Conservation (phyloP, 2,113 vertebrate genomes). For the Salvator merianae region DNA sequence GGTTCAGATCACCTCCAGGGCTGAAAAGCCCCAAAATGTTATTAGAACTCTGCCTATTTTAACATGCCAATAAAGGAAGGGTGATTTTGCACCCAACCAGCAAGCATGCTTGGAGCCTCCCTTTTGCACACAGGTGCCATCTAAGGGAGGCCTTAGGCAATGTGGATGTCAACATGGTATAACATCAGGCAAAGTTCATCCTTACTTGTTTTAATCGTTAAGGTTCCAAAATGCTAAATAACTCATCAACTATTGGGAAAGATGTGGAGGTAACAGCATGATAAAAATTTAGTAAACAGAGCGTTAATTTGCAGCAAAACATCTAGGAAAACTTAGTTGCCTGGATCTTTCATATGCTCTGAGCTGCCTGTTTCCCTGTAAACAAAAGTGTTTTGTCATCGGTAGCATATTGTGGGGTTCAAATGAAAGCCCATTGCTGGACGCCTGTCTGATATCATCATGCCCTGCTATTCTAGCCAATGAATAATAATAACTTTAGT, state of each 20-base stretch:
- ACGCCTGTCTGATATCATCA: constrained; percentile 1
- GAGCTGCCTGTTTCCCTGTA: not conserved
- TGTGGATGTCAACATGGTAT: not conserved
- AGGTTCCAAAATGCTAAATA: not conserved
- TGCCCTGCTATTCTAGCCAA: constrained; percentile 7
- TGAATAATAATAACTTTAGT: not conserved
- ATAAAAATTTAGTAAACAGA: not conserved
- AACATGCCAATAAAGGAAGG: too few species aligned
- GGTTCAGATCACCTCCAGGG: too few species aligned
- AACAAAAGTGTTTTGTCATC: not conserved
- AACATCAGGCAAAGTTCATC: not conserved
- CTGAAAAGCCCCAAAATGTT: too few species aligned
- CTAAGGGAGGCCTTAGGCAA: too few species aligned
- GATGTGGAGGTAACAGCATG: not conserved
- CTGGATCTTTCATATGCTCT: not conserved
- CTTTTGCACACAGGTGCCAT: too few species aligned
- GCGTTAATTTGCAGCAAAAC: not conserved
- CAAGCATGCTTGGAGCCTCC: too few species aligned
- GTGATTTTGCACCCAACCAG: too few species aligned
- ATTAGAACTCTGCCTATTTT: too few species aligned
- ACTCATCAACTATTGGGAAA: not conserved
- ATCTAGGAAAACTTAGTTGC: not conserved
- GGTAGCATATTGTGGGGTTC: constrained; percentile 10
- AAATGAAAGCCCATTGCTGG: constrained; percentile 9
- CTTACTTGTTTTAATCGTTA: not conserved